phyloP scores from a whole-genome alignment of 2,113 vertebrate genomes.

The Otis tarda region DNA sequence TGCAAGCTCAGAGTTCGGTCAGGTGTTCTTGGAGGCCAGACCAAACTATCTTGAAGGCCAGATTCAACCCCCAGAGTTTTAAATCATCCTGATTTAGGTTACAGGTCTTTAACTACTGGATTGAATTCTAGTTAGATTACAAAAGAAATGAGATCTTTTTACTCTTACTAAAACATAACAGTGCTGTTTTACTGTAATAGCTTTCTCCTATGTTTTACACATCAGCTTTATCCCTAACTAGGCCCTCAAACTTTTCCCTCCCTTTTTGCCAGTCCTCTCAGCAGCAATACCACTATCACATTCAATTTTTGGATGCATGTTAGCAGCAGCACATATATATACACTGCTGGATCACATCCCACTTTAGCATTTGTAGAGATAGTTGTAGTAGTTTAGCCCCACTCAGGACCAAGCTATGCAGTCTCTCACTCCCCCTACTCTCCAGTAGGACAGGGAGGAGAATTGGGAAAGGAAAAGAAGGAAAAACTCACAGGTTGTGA shows the following conservation, averaged over 20 bases:
- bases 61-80: background rate
- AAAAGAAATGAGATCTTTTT: background rate
- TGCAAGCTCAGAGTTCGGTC: background rate
- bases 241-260: background rate
- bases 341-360: background rate
- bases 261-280: background rate
- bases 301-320: background rate
- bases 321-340: background rate
- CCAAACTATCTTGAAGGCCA: background rate
- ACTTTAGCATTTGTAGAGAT: rapidly evolving
- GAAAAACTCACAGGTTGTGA: too few relatives aligned
- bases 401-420: too few relatives aligned
- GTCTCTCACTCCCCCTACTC: too few relatives aligned
- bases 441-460: too few relatives aligned
- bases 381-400: too few relatives aligned
- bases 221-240: background rate
- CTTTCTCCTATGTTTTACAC: background rate
- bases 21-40: background rate
- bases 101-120: background rate
- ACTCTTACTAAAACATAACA: background rate
- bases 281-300: background rate
- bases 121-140: background rate
- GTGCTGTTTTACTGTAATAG: background rate
- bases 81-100: background rate
- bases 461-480: too few relatives aligned